Base-by-base conservation (phyloP, 2,888 invertebrate genomes). In the Microctonus hyperodae region DNA sequence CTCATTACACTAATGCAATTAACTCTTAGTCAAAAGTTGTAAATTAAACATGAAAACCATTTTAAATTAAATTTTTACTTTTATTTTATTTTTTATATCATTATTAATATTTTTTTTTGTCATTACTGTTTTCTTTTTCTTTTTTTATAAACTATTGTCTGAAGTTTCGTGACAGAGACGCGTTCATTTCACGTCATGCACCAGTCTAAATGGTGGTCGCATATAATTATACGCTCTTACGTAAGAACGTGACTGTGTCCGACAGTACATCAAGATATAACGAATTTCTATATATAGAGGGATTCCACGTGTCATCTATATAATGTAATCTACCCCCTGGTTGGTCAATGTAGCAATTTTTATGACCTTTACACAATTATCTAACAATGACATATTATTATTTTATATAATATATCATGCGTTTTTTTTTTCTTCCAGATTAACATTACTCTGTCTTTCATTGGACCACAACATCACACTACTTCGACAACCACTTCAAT, bases 401-500 rank as follows among this genome's bases (percentile, higher is more conserved):
- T 56, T 16, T 22, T 20, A 23, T 60, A 28, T 16, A 13, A 16
- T 44, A 37, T 16, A 28, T n/a, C 22, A 53, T 22, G 31, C 25
- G 53, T 51, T 62, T 35, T 33, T 33, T 51, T 31, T 35, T 11
- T 22, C 35, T n/a, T n/a, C n/a, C n/a, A 83, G 83, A 65, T 80
- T 7, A 82, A 83, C 69, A 77, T 82, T 56, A 79, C 76, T 6
- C 53, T 81, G 56, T 78, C 75, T 53, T 81, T 81, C 62, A 70
- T 75, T 22, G 83, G 81, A 11, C 81, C 81, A 9, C 80, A 79
- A 57, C 80, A 80, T 55, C 77, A 74, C 44, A 71, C 73, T 1
- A 78, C 76, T 1, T 78, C 79, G 5, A 76, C 79, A 0, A 78
- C 77, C 2, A 70, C 76, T 3, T 70, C 79, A 16, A 64, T 72